Conservation (phyloP, 2,888 invertebrate species). For the Ormyrus thymus region DNA sequence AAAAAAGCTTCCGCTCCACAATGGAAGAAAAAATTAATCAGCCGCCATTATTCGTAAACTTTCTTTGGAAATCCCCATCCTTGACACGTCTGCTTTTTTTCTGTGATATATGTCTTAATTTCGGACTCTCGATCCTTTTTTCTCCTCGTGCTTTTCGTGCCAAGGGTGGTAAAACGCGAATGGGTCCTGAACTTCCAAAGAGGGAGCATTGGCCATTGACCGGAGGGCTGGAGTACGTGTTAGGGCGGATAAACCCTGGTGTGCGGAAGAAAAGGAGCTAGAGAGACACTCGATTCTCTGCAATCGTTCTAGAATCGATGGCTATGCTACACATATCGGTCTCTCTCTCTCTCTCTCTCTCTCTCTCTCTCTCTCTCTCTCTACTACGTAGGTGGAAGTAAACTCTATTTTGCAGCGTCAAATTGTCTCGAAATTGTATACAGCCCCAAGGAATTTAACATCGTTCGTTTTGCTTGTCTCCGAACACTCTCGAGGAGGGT, state of each 20-base stretch:
- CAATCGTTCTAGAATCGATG: conserved; percentile 52
- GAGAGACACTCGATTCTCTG: conserved; percentile 1
- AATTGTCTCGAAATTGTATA: conserved; percentile 55
- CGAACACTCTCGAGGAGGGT: neutral
- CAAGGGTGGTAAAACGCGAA: neutral
- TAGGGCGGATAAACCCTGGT: neutral
- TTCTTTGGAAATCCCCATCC: neutral
- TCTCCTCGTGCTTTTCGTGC: neutral
- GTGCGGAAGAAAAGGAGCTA: conserved; percentile 7
- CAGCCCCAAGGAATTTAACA: conserved; percentile 54
- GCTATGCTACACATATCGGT: neutral
- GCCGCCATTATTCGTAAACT: conserved; percentile 27
- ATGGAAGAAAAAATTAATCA: conserved; percentile 31
- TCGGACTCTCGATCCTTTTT: neutral
- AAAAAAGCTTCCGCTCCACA: neutral
- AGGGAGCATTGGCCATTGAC: conserved; percentile 29
- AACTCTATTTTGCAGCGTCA: conserved; percentile 25
- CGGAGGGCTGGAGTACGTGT: conserved; percentile 17
- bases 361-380: too few relatives aligned
- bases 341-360: too few relatives aligned
- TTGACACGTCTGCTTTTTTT: neutral
- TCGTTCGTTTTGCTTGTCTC: neutral
- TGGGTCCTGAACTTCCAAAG: neutral
- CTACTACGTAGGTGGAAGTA: conserved; percentile 2
- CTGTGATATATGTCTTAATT: conserved; percentile 11